A percentile compares a stretch with the other conserved stretches of the same genome.
Conservation (phyloP, 53 echinoderm and acorn worm species). For the Holothuria leucospilota region DNA sequence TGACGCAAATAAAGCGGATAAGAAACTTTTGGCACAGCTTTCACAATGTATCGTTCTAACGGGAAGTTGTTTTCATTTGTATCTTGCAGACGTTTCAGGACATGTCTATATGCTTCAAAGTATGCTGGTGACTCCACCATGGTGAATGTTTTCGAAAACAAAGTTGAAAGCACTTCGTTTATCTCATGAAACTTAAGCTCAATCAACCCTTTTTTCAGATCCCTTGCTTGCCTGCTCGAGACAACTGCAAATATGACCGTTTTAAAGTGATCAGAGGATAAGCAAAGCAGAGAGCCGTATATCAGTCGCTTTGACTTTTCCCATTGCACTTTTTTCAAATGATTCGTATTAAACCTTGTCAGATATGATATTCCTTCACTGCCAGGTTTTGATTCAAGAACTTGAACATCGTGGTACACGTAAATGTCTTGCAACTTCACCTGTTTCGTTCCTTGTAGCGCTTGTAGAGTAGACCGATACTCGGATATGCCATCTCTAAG, state of each 20-base stretch:
- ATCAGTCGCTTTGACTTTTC: constrained; percentile 79
- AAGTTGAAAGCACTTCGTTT: constrained; percentile 48
- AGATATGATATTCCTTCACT: constrained; percentile 77
- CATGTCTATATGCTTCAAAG: constrained; percentile 91
- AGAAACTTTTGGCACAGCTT: constrained; percentile 43
- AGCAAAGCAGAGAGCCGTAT: constrained; percentile 85
- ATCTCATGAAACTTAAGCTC: constrained; percentile 80
- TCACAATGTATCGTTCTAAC: constrained; percentile 72
- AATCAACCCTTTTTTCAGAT: constrained; percentile 76
- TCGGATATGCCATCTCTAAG: constrained; percentile 69
- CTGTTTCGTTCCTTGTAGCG: constrained; percentile 26
- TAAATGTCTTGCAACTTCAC: constrained; percentile 77
- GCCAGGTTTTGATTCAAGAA: constrained; percentile 74
- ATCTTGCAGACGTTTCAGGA: constrained; percentile 75
- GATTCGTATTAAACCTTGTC: constrained; percentile 73
- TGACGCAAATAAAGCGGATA: constrained; percentile 68
- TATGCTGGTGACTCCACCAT: constrained; percentile 94
- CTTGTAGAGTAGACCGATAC: constrained; percentile 37
- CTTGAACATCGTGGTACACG: constrained; percentile 78
- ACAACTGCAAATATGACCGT: constrained; percentile 86
- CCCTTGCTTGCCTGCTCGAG: constrained; percentile 76
- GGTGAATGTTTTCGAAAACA: constrained; percentile 61
- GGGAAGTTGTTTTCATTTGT: constrained; percentile 63
- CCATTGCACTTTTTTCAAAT: constrained; percentile 76
- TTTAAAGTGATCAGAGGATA: constrained; percentile 86